Conservation (phyloP, 2,888 invertebrate species). For the Cephus rjabovi region DNA sequence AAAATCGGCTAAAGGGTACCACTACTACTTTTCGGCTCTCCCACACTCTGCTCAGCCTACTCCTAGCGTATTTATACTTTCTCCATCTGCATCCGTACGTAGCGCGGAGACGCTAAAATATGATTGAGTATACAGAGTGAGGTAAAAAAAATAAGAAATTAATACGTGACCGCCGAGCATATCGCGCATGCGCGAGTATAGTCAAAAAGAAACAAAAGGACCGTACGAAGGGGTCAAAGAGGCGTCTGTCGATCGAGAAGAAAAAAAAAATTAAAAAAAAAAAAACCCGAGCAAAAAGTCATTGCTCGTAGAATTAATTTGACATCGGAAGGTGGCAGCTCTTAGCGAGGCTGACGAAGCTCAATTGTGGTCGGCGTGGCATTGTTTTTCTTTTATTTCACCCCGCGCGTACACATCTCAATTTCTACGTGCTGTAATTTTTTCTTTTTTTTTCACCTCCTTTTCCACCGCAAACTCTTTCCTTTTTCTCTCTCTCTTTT, state of each 20-base stretch:
- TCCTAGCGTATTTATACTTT: not conserved
- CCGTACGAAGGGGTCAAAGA: not conserved
- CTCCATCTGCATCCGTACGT: not conserved
- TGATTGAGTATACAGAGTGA: not conserved
- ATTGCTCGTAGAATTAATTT: constrained; percentile 1
- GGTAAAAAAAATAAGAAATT: not conserved
- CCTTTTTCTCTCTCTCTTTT: not conserved
- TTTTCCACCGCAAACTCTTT: not conserved
- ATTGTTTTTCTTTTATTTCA: constrained; percentile 15
- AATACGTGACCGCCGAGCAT: not conserved
- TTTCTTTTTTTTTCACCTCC: not conserved
- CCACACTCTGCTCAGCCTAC: not conserved
- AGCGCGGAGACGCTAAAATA: not conserved
- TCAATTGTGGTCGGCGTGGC: not conserved
- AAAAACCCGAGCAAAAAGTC: not conserved
- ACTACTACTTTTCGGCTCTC: not conserved
- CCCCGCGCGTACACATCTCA: not conserved
- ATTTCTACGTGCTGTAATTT: not conserved
- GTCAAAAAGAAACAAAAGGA: not conserved
- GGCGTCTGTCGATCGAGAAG: not conserved
- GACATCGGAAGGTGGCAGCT: constrained; percentile 4
- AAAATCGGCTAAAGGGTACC: not conserved
- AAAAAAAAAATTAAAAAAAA: not conserved
- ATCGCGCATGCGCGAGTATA: not conserved
- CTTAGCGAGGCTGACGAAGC: constrained; percentile 12